phyloP scores from a whole-genome alignment of 2,888 invertebrate genomes.

The Malthinus flaveolus region DNA sequence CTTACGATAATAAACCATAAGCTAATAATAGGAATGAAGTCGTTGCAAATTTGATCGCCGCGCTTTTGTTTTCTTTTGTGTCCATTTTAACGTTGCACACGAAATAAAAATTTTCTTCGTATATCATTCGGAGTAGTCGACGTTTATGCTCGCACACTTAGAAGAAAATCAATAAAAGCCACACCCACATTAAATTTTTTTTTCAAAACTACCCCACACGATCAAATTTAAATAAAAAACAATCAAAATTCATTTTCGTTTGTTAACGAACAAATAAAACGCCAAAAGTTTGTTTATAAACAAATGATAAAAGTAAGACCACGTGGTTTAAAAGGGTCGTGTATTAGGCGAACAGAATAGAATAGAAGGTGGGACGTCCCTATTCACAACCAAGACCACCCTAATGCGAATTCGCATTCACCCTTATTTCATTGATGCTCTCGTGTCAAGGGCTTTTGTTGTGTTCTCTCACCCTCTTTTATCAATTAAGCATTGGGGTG shows the following conservation, averaged over 20 bases:
- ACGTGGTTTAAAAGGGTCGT: slow-evolving; percentile 45
- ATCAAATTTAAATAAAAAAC: not conserved
- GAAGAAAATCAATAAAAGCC: too few species aligned
- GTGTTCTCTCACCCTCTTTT: slow-evolving; percentile 22
- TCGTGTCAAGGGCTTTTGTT: slow-evolving; percentile 20
- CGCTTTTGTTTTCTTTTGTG: too few species aligned
- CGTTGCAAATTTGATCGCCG: too few species aligned
- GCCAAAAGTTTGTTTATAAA: not conserved
- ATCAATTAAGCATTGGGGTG: slow-evolving; percentile 32
- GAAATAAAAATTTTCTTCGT: too few species aligned
- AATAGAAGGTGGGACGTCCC: slow-evolving; percentile 39
- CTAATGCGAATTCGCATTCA: slow-evolving; percentile 21
- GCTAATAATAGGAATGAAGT: too few species aligned
- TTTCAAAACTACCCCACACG: too few species aligned
- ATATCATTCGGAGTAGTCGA: too few species aligned
- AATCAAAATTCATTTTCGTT: not conserved
- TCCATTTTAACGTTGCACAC: too few species aligned
- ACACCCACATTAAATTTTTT: too few species aligned
- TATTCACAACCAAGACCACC: slow-evolving; percentile 23
- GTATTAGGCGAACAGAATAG: slow-evolving; percentile 43
- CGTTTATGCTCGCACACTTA: too few species aligned
- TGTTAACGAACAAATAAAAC: not conserved
- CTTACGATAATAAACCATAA: too few species aligned
- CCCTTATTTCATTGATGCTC: slow-evolving; percentile 12
- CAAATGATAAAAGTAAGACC: slow-evolving; percentile 29